Base-by-base conservation (phyloP, 53 echinoderm and acorn worm genomes). In the Arbacia lixula region DNA sequence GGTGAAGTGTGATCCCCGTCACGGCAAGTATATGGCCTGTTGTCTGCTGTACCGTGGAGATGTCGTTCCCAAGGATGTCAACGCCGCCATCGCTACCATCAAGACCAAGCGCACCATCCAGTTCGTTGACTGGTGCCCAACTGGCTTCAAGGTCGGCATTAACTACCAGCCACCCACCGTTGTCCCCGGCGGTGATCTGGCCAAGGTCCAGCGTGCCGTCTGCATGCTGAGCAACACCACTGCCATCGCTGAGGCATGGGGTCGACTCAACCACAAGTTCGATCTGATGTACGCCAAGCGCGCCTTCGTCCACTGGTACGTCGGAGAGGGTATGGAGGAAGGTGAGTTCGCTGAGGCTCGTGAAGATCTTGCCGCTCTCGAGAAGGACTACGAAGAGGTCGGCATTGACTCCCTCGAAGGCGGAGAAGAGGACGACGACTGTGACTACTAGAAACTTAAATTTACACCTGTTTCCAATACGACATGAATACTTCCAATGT, bases 181-280 rank as follows among this genome's bases (percentile, higher is more conserved):
- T 17, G 93, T 96, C 60, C 96, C 96, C 12, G 96, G 96, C 71
- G 96, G 96, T 67, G 96, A 96, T 83, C 91, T 96, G 42, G 96
- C 96, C 83, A 93, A 96, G 86, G 96, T 96, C 66, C 91, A 93
- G 90, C 96, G 96, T 91, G 96, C 96, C 69, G 96, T 96, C 76
- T 96, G 96, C 85, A 96, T 96, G 96, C 88, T 96, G 91, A 96
- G 96, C 93, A 96, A 96, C 93, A 96, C 96, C 90, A 96, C 96
- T n/a, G 96, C 96, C 91, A 93, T 95, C 82, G 96, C 96, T 20
- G 96, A 95, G 87, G 96, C 96, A 81, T 95, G 96, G 96, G 96
- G 91, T 79, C 96, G 96, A 83, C 93, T 95, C 40, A 87, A 95
- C 82, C 96, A 95, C 89, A 95, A 95, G 96, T 95, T 95, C 68